Evolutionary conservation across 2,113 vertebrate genomes (phyloP).

Genomic region (Melanotaenia duboulayi): DNA sequence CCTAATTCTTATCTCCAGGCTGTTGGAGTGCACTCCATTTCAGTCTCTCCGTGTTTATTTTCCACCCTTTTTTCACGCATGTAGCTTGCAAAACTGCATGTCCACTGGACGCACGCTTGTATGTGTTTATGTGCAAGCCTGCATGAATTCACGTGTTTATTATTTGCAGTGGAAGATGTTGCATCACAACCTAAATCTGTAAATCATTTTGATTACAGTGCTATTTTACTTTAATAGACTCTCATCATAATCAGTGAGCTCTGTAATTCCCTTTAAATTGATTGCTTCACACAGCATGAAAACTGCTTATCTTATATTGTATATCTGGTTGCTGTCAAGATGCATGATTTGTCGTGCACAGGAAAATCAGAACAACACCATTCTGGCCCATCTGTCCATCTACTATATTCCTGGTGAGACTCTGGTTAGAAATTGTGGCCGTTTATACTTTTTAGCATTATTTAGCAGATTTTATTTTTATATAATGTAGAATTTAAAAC

Average conservation of each 20-base stretch:
- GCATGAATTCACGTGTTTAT: constrained; percentile 28
- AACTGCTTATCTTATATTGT: constrained; percentile 68
- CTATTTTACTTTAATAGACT: constrained; percentile 71
- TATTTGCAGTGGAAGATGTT: constrained; percentile 36
- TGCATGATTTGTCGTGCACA: constrained; percentile 60
- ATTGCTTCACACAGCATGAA: constrained; percentile 65
- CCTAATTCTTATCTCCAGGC: constrained; percentile 64
- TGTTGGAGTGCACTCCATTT: constrained; percentile 68
- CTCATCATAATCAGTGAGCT: constrained; percentile 75
- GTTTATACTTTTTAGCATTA: neutral
- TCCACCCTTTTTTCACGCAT: constrained; percentile 41
- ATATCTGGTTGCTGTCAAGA: constrained; percentile 61
- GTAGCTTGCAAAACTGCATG: constrained; percentile 37
- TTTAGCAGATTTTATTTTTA: neutral
- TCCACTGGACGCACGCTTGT: neutral
- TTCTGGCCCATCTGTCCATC: constrained; percentile 35
- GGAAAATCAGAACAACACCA: constrained; percentile 42
- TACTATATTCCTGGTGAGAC: constrained; percentile 19
- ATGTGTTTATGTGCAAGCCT: neutral
- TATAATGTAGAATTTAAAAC: neutral
- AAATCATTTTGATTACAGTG: constrained; percentile 71
- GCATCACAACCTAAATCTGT: constrained; percentile 39
- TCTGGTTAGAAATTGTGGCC: constrained; percentile 6
- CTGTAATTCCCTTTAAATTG: constrained; percentile 71
- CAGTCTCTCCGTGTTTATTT: constrained; percentile 59